Base-by-base conservation (phyloP, 2,113 vertebrate genomes). In the Microcebus griseorufus region DNA sequence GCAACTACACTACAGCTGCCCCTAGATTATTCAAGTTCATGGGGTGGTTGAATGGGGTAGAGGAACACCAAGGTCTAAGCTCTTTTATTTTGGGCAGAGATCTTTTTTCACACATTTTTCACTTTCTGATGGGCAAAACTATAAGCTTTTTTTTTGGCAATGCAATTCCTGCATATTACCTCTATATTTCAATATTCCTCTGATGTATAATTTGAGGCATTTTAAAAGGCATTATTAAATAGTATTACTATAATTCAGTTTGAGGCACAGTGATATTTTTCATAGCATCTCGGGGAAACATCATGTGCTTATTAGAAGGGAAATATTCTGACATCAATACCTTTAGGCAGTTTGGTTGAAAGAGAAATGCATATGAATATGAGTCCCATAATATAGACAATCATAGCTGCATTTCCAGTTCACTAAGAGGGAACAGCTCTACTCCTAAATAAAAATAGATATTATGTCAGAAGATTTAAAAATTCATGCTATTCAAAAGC, bases 261-360 rank as follows among this genome's bases (percentile, higher is more conserved):
- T 97, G 69, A 94, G 48, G 82, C 83, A 96, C 25, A 42, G 73
- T 86, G 87, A 84, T 95, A 84, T 83, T 93, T 97, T 98, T 95
- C 60, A 88, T 87, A 84, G 79, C 70, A 85, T 95, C 72, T 93
- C 64, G 88, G 83, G 92, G 76, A 97, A 37, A 97, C 53, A 96
- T 94, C 69, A 65, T 97, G 39, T 95, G 64, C 82, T 97, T 90
- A 95, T 97, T 96, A 97, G 94, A 91, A 90, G 51, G 70, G 70
- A 97, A 94, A 95, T 91, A 96, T 89, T 93, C 97, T 96, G 90
- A 96, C 83, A 94, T 88, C 79, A 97, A 94, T 88, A 97, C 69
- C 88, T 97, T 87, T 90, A 95, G 89, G 93, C 93, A 96, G 79
- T 60, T 94, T 80, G 58, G 73, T 85, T 73, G 39, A 84, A 23